Evolutionary conservation across 2,113 vertebrate genomes (phyloP).

Genomic region (Petrocephalus zakoni): DNA sequence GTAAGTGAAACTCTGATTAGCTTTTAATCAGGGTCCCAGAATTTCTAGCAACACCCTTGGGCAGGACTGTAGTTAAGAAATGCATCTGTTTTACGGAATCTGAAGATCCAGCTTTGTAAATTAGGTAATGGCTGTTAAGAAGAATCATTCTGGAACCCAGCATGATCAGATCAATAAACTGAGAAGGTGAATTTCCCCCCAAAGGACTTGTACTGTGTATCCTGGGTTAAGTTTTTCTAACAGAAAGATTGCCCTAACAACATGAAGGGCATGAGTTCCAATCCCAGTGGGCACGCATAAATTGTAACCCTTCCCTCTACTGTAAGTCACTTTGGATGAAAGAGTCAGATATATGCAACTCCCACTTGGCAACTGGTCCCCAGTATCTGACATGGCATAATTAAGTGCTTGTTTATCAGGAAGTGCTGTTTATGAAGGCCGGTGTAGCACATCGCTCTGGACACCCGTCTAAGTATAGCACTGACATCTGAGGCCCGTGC

Average conservation of each 20-base stretch:
- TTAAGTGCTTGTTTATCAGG: slow-evolving; percentile 32
- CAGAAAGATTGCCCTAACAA: background rate
- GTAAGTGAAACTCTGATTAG: too few species aligned
- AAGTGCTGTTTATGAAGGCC: background rate
- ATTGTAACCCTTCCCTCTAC: background rate
- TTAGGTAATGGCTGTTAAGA: background rate
- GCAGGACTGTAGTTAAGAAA: background rate
- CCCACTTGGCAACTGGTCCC: slow-evolving; percentile 14
- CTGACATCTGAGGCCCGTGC: slow-evolving; percentile 15
- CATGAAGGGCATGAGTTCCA: background rate
- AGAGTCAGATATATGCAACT: background rate
- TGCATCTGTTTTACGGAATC: background rate
- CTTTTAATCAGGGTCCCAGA: background rate
- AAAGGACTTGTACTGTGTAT: background rate
- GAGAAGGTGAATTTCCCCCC: background rate
- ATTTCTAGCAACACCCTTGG: background rate
- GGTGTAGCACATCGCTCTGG: background rate
- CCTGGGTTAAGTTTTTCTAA: background rate
- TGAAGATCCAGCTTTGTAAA: background rate
- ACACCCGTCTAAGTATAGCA: slow-evolving; percentile 38
- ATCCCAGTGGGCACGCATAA: background rate
- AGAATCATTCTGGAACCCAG: background rate
- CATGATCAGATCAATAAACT: background rate
- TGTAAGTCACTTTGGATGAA: background rate
- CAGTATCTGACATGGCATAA: slow-evolving; percentile 31